A percentile compares a stretch with the other conserved stretches of the same genome.
These are phyloP conservation scores for Rhinella marina DNA, from an alignment of 2,797 vertebrate species.

Conservation along the genomic window DNA sequence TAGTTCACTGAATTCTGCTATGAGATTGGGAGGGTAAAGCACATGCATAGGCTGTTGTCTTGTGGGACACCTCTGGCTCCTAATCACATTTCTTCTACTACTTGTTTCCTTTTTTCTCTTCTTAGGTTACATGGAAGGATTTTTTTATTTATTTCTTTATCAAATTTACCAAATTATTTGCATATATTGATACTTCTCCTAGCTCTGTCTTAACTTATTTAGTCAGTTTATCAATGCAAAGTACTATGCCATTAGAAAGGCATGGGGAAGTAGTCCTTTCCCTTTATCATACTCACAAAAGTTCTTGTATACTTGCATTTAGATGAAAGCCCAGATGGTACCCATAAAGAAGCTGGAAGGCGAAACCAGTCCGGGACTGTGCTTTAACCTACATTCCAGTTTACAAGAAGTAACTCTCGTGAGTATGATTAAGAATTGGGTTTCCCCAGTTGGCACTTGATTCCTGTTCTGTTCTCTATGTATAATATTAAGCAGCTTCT, in stretches of 20 bases:
- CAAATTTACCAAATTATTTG: background rate
- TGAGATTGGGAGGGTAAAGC: background rate
- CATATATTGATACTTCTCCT: background rate
- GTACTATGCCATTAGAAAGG: background rate
- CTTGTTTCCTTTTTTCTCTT: background rate
- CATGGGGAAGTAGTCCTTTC: too few relatives aligned
- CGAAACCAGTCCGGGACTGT: too few relatives aligned
- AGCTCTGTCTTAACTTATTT: background rate
- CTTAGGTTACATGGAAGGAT: constrained; percentile 13
- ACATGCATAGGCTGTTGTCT: background rate
- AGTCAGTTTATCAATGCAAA: background rate
- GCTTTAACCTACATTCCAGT: too few relatives aligned
- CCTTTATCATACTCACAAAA: too few relatives aligned
- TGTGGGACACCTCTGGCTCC: background rate
- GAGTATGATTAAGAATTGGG: too few relatives aligned
- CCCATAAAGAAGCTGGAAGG: too few relatives aligned
- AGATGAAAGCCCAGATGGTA: too few relatives aligned
- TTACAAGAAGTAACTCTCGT: too few relatives aligned
- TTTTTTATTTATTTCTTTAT: background rate
- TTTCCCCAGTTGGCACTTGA: too few relatives aligned
- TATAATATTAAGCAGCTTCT: too few relatives aligned
- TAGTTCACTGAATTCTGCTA: background rate
- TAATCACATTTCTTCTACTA: constrained; percentile 26
- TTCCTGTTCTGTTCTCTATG: too few relatives aligned
- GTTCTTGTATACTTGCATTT: too few relatives aligned